These are phyloP conservation scores for Pangasius larnaudii DNA, from an alignment of 2,797 vertebrate genomes.

Conservation along the genomic window DNA sequence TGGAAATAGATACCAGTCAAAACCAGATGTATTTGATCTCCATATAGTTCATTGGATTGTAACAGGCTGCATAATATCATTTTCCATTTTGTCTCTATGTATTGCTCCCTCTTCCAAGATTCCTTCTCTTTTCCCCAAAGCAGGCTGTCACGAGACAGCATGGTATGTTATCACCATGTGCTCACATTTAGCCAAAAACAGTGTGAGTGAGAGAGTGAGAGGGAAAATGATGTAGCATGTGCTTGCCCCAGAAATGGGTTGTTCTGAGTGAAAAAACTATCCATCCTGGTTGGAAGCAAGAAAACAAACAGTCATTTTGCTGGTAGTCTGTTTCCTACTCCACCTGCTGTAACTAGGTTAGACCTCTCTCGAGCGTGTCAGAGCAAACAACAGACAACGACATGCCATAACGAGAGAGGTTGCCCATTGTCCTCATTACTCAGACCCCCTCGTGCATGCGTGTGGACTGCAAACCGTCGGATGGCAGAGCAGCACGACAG, in stretches of 20 bases:
- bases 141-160: constrained; percentile 19
- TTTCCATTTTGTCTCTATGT: constrained; percentile 30
- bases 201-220: background rate
- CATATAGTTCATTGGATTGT: constrained; percentile 44
- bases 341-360: constrained; percentile 58
- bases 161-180: constrained; percentile 29
- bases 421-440: constrained; percentile 54
- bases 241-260: constrained; percentile 25
- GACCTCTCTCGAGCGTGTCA: constrained; percentile 31
- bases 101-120: background rate
- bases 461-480: constrained; percentile 34
- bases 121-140: background rate
- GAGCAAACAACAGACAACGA: constrained; percentile 30
- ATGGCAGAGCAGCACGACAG: constrained; percentile 35
- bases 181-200: constrained; percentile 11
- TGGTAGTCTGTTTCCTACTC: constrained; percentile 34
- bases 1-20: constrained; percentile 38
- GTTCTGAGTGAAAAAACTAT: constrained; percentile 28
- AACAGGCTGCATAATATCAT: constrained; percentile 43
- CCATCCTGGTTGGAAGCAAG: constrained; percentile 23
- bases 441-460: constrained; percentile 32
- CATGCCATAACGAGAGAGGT: constrained; percentile 37
- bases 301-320: constrained; percentile 45
- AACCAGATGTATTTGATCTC: constrained; percentile 46
- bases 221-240: constrained; percentile 10